phyloP scores from a whole-genome alignment of 1,140 invertebrate genomes.

The Nasonia giraulti region DNA sequence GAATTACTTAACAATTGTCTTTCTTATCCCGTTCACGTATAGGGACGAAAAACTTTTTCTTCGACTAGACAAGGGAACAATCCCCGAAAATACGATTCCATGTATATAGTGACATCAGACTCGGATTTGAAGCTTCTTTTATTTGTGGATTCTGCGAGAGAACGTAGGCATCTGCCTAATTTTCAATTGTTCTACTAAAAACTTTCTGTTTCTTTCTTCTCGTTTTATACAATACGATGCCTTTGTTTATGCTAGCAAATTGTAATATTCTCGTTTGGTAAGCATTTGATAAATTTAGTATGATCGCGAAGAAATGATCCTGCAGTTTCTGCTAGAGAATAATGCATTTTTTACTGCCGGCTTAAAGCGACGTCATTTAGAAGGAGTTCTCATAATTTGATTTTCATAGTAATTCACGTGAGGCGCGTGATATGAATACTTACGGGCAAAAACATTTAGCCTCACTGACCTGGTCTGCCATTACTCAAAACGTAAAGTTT shows the following conservation, averaged over 20 bases:
- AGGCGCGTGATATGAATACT: background rate
- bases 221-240: too few species aligned
- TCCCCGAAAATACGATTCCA: too few species aligned
- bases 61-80: background rate
- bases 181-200: too few species aligned
- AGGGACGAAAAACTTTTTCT: background rate
- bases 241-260: too few species aligned
- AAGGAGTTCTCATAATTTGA: background rate
- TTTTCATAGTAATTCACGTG: background rate
- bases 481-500: background rate
- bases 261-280: too few species aligned
- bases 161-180: too few species aligned
- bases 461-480: background rate
- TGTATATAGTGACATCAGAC: background rate
- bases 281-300: too few species aligned
- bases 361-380: background rate
- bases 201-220: too few species aligned
- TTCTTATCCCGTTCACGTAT: slow-evolving; percentile 1
- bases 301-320: too few species aligned
- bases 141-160: background rate
- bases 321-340: too few species aligned
- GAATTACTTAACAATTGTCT: slow-evolving; percentile 14
- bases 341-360: background rate
- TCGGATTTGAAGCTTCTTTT: background rate
- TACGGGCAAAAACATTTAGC: background rate